Evolutionary conservation across 2,888 invertebrate genomes (phyloP).

Genomic region (Euproctis similis): DNA sequence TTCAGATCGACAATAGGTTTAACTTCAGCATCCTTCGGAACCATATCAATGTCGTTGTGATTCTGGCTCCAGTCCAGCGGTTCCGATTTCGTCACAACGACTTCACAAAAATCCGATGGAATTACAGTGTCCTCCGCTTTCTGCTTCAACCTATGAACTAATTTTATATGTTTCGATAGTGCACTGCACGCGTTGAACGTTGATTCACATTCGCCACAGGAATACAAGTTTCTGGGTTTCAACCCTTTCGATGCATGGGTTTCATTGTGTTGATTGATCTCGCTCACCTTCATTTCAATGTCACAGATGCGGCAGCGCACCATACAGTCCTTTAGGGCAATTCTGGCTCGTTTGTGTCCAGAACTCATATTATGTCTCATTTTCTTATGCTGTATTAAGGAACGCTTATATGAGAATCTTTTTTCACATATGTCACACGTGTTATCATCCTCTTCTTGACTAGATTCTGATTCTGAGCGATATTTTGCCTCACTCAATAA

Average conservation of each 20-base stretch:
- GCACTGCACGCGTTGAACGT: slow-evolving; percentile 59
- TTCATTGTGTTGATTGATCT: slow-evolving; percentile 61
- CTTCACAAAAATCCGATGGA: slow-evolving; percentile 73
- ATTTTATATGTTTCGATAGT: slow-evolving; percentile 58
- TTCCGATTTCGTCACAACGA: slow-evolving; percentile 74
- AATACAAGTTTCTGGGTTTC: slow-evolving; percentile 62
- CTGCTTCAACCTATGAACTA: slow-evolving; percentile 52
- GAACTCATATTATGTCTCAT: slow-evolving; percentile 65
- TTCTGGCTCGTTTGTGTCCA: slow-evolving; percentile 56
- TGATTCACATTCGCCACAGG: slow-evolving; percentile 57
- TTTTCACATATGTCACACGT: slow-evolving; percentile 71
- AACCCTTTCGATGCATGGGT: slow-evolving; percentile 55
- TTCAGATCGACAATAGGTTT: slow-evolving; percentile 38
- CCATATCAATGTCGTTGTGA: slow-evolving; percentile 67
- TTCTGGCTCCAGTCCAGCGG: slow-evolving; percentile 66
- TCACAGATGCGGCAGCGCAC: slow-evolving; percentile 66
- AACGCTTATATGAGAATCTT: slow-evolving; percentile 59
- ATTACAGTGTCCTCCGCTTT: slow-evolving; percentile 30
- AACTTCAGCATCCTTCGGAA: slow-evolving; percentile 33
- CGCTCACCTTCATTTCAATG: slow-evolving; percentile 59
- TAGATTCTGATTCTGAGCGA: slow-evolving; percentile 50
- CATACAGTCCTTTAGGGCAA: slow-evolving; percentile 58
- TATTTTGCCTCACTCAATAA: slow-evolving; percentile 29
- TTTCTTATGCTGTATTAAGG: slow-evolving; percentile 57
- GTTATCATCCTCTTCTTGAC: slow-evolving; percentile 59